Percentiles rank a stretch among this genome's conserved stretches.
Conservation (phyloP, 2,797 vertebrate genomes). For the Meriones psammophilus region DNA sequence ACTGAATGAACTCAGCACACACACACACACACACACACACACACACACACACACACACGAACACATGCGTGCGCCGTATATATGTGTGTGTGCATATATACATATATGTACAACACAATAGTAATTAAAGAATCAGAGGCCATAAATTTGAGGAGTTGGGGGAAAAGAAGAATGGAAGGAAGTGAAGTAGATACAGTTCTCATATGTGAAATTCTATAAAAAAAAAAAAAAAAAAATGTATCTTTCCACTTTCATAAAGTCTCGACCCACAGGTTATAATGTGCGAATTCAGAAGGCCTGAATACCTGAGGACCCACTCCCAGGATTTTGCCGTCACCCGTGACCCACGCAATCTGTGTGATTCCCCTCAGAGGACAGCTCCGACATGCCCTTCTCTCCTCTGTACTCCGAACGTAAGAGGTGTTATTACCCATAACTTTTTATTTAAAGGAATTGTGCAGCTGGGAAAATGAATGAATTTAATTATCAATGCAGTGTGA, state of each 20-base stretch:
- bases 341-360: conserved; percentile 57
- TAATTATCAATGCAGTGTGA: conserved; percentile 93
- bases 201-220: neutral
- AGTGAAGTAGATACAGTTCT: neutral
- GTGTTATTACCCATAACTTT: conserved; percentile 91
- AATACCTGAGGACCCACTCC: neutral
- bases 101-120: too few relatives aligned
- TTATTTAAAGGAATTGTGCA: conserved; percentile 90
- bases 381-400: conserved; percentile 88
- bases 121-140: neutral
- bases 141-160: neutral
- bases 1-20: neutral
- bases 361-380: conserved; percentile 79
- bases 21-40: neutral
- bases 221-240: neutral
- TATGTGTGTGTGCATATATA: too few relatives aligned
- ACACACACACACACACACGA: neutral
- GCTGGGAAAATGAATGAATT: conserved; percentile 93
- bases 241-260: neutral
- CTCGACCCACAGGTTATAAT: neutral
- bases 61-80: too few relatives aligned
- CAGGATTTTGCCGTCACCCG: conserved; percentile 69
- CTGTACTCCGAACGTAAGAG: conserved; percentile 87
- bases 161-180: neutral
- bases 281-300: neutral